A percentile compares a stretch with the other conserved stretches of the same genome.
Evolutionary conservation across 2,797 vertebrate species (phyloP).

Genomic region (Scyliorhinus canicula): DNA sequence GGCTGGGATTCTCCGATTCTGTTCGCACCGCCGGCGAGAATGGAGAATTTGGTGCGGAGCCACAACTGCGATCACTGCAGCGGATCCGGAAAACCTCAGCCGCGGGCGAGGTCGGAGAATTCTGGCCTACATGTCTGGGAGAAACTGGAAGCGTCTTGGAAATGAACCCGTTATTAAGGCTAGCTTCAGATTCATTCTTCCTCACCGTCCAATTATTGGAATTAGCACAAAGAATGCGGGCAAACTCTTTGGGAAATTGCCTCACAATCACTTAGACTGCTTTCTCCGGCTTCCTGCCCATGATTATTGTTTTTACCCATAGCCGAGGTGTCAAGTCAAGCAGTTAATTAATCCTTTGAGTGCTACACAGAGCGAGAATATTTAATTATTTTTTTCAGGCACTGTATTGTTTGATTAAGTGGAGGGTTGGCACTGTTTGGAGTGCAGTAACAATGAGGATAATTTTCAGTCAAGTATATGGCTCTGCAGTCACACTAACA

Average conservation of each 20-base stretch:
- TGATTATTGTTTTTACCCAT: background rate
- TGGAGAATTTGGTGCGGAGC: too few relatives aligned
- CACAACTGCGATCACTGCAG: too few relatives aligned
- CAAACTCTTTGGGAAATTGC: background rate
- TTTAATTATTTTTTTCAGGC: background rate
- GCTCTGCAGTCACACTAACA: background rate
- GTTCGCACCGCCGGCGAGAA: too few relatives aligned
- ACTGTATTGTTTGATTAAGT: background rate
- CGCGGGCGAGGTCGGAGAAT: too few relatives aligned
- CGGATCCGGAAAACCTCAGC: too few relatives aligned
- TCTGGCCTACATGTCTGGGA: too few relatives aligned
- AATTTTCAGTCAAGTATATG: background rate
- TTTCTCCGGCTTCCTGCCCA: background rate
- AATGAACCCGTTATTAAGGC: too few relatives aligned
- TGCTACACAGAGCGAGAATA: background rate
- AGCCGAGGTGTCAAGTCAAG: background rate
- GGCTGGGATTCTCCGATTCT: too few relatives aligned
- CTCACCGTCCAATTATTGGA: too few relatives aligned
- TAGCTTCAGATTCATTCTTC: too few relatives aligned
- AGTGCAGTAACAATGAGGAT: background rate
- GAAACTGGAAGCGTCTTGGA: too few relatives aligned
- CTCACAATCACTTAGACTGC: background rate
- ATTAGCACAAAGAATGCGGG: too few relatives aligned
- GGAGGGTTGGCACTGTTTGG: background rate
- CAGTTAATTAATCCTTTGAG: slow-evolving; percentile 17